Evolutionary conservation across 2,113 vertebrate species (phyloP), one percentile per base, ranked within the genome.

Genomic region (Anoura caudifer): DNA sequence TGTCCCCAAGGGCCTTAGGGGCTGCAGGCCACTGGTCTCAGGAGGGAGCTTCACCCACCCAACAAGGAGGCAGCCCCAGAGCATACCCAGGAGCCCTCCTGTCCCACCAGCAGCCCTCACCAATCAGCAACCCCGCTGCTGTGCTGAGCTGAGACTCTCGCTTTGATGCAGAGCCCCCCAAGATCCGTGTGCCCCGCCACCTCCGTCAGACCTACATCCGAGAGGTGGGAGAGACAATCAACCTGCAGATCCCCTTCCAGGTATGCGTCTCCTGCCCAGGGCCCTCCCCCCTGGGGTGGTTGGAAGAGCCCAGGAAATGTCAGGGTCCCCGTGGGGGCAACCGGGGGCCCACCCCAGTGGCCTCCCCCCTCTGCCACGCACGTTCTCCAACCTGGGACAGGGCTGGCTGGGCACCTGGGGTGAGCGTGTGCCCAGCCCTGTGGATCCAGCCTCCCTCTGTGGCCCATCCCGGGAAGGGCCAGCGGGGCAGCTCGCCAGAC

Each of bases 241-340:
- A 99, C 97, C 63, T 99, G 91, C 99, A 99, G 97, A 98, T 99
- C 93, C 99, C 99, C 33, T 99, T 99, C 95, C 98, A 98, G 97
- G 99, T 99, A 98, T 96, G 7, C 20, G 33, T 2, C 76, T 83
- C 26, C 50, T 22, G 56, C 26, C 3, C 22, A 33, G 7, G 33
- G 31, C 7, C 5, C 50, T 4, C 54, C 69, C 33, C 11, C 24
- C 7, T 41, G 54, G 33, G 33, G 11, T 13, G 22, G 19, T 41
- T 1, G 0, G 33, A 41, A 9, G 50, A 63, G 50, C 5, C 56
- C 61, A 17, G 33, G 59, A n/a, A 56, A 9, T 22, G 36, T 59
- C 72, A 45, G 76, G 38, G 4, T 43, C 10, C 65, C 36, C 4
- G 0, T 9, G 13, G 47, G 45, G 24, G 41, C 41, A 3, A 5